A percentile compares a stretch with the other conserved stretches of the same genome.
phyloP scores from a whole-genome alignment of 2,113 vertebrate species.

The Lutjanus erythropterus region DNA sequence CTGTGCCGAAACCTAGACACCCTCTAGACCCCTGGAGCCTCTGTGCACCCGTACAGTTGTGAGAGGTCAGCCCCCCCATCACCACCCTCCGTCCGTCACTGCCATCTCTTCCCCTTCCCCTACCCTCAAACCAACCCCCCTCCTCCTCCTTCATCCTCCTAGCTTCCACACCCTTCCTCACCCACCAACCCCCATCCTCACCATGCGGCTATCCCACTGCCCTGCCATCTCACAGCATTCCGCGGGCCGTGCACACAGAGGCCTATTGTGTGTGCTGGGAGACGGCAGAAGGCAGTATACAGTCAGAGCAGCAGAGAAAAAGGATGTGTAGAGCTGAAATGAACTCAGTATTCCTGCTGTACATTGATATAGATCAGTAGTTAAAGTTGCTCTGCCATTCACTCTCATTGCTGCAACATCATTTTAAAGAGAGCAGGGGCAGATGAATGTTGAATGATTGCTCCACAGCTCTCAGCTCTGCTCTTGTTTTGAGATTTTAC shows the following conservation, averaged over 20 bases:
- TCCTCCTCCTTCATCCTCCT: constrained; percentile 62
- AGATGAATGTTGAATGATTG: constrained; percentile 36
- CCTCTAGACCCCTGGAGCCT: constrained; percentile 88
- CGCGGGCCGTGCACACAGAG: constrained; percentile 86
- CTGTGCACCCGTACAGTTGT: constrained; percentile 70
- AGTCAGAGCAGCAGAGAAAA: constrained; percentile 76
- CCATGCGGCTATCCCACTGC: constrained; percentile 84
- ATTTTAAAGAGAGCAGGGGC: not conserved
- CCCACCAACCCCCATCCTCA: constrained; percentile 84
- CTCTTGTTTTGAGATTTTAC: constrained; percentile 2
- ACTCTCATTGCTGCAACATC: not conserved
- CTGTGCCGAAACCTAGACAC: constrained; percentile 83
- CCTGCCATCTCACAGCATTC: constrained; percentile 87
- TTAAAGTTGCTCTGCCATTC: not conserved
- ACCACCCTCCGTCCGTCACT: constrained; percentile 68
- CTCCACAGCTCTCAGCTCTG: not conserved
- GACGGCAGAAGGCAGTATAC: constrained; percentile 72
- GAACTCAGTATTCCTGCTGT: constrained; percentile 46
- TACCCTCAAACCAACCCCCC: constrained; percentile 60
- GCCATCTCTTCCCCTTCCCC: constrained; percentile 76
- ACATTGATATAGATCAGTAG: constrained; percentile 18
- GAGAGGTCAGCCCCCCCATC: constrained; percentile 62
- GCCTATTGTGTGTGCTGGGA: constrained; percentile 83
- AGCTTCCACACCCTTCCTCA: constrained; percentile 76
- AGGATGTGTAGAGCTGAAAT: constrained; percentile 58